Base-by-base conservation (phyloP, 2,113 vertebrate genomes). In the Oenanthe oenanthe region DNA sequence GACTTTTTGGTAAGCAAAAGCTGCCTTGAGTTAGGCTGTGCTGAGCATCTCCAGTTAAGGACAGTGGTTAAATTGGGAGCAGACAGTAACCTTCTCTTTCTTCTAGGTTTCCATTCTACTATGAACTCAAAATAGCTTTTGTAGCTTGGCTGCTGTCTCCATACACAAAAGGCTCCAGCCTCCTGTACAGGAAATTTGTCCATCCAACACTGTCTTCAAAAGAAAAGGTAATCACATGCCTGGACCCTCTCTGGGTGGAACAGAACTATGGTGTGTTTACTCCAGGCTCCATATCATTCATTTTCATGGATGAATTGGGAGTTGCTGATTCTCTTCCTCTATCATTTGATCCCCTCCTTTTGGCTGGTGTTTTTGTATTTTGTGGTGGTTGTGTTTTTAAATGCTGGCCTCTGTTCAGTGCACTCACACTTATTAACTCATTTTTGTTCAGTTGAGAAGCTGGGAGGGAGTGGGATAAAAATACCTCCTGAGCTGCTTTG, bases 81-180 rank as follows among this genome's bases (percentile, higher is more conserved):
- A 5, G 82, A 60, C n/a, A 19, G n/a, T 74, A 92, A 97, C 36
- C 10, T 13, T 78, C 78, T 91, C 82, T 97, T 88, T 98, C 75
- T 92, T 79, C 96, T 97, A 99, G 99, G 99, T 98, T 99, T 97
- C 99, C 99, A 65, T 99, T 99, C 98, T 99, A 99, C 97, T 99
- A 99, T 97, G 99, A 99, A 96, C 98, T 99, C 94, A 99, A 99
- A 98, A 99, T 99, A 96, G 99, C 99, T 50, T 99, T 99, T 97
- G 98, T 99, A 96, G 99, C 99, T 97, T 99, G 99, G 99, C 96
- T 99, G 93, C 97, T 99, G 77, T 99, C 99, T 85, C 99, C 99
- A 0, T 99, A 99, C 98, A 99, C 99, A 82, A 99, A 99, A 97
- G 99, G 99, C 77, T 99, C 99, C 97, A 99, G 99, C 89, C 99